Evolutionary conservation across 1,140 invertebrate genomes (phyloP).

Genomic region (Meteorus sp.): DNA sequence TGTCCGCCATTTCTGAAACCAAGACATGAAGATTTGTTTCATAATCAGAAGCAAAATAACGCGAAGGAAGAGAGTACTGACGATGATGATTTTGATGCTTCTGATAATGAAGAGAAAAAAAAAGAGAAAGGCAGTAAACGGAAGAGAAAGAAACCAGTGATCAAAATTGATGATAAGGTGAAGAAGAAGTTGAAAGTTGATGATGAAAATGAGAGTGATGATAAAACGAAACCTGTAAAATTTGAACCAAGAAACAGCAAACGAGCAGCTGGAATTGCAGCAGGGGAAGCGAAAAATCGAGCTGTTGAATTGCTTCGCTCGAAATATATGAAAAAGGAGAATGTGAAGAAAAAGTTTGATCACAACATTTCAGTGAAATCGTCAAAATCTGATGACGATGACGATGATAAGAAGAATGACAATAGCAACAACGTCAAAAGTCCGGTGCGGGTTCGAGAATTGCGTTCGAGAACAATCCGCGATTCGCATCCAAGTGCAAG

Average conservation of each 20-base stretch:
- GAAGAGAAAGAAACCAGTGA: conserved; percentile 26
- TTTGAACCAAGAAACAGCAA: conserved; percentile 40
- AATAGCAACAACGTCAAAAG: background rate
- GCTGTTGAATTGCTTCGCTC: conserved; percentile 33
- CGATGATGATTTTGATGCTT: conserved; percentile 35
- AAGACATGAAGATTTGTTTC: conserved; percentile 54
- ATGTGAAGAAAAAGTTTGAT: conserved; percentile 8
- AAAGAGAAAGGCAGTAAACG: background rate
- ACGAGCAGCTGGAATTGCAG: conserved; percentile 33
- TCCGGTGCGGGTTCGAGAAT: too few species aligned
- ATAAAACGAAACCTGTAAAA: conserved; percentile 14
- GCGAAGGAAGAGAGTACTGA: conserved; percentile 61
- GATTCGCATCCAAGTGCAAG: too few species aligned
- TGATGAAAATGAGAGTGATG: background rate
- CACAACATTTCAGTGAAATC: background rate
- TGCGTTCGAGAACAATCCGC: too few species aligned
- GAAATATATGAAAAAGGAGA: conserved; percentile 18
- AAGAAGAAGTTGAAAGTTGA: conserved; percentile 24
- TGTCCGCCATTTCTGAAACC: conserved; percentile 54
- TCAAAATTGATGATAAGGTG: conserved; percentile 9
- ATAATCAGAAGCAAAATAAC: conserved; percentile 62
- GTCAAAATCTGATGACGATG: background rate
- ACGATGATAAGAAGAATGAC: background rate
- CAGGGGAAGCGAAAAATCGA: conserved; percentile 41
- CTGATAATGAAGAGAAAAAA: conserved; percentile 15